Evolutionary conservation across 1,140 invertebrate species (phyloP), one percentile per base, ranked within the genome.

Genomic region (Maniola jurtina): DNA sequence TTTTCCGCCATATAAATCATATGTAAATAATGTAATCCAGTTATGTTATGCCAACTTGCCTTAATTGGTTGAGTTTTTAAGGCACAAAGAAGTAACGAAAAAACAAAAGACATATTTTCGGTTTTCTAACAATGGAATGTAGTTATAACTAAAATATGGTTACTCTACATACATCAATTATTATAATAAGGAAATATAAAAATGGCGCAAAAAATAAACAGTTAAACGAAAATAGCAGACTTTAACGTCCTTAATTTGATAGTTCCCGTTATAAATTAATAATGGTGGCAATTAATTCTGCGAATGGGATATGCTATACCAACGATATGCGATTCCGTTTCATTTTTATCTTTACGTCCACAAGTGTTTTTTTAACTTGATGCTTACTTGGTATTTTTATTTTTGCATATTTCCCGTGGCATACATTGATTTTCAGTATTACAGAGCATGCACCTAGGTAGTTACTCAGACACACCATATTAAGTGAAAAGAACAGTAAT

Each of bases 311-410:
- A 63, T 40, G 58, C 34, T 55, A 45, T 47, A 60, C 11, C 6
- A 35, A 50, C 16, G 48, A 4, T 4, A 15, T 25, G 7, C 3
- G 15, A 50, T 16, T 15, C 9, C 14, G 48, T 50, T 50, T 9
- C 9, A 64, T 45, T 56, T 56, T 56, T 16, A 35, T 15, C 61
- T 35, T 35, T 64, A 64, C 45, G 50, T 38, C n/a, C 3, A 64
- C 33, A 54, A 38, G 1, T 11, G n/a, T 45, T 56, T 40, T 34
- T 15, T 55, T 45, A 36, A 13, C 56, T 55, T 36, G 58, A 59
- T 59, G 59, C 68, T 72, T 65, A 50, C 40, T 40, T 50, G 57
- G 67, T 78, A 79, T 78, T 78, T 75, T 79, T 75, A 67, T 76
- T 73, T 72, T 71, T 42, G 47, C 50, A 42, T 25, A 2, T 25